Percentiles rank a stretch among this genome's conserved stretches.
These are phyloP conservation scores for Baronia brevicornis DNA, from an alignment of 2,888 invertebrate genomes.

Conservation along the genomic window DNA sequence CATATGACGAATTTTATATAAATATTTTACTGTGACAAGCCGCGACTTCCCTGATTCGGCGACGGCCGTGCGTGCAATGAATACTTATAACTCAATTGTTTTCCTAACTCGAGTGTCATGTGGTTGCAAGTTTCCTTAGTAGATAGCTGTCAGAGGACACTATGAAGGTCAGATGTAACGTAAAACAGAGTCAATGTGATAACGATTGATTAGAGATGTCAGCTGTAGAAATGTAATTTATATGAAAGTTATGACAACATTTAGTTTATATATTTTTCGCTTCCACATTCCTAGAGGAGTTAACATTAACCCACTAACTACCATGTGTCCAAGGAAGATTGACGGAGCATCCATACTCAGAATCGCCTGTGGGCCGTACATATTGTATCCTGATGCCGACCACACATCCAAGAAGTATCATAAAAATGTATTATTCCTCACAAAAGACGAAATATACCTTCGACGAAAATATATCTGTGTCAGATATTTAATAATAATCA, in stretches of 20 bases:
- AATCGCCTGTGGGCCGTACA: no score
- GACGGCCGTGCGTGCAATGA: conserved; percentile 5
- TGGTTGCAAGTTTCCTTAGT: conserved; percentile 14
- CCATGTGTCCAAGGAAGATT: no score
- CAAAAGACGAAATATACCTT: no score
- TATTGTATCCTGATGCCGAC: no score
- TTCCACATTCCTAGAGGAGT: no score
- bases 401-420: no score
- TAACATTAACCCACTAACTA: no score
- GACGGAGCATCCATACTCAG: no score
- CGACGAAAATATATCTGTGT: no score
- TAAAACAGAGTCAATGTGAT: conserved; percentile 10
- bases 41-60: not conserved
- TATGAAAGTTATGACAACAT: conserved; percentile 1
- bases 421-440: no score
- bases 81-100: conserved; percentile 18
- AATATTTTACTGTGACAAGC: conserved; percentile 5
- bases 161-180: conserved; percentile 16
- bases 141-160: conserved; percentile 17
- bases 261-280: no score
- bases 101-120: conserved; percentile 18
- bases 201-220: conserved; percentile 1
- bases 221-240: conserved; percentile 3
- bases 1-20: conserved; percentile 8
- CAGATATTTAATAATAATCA: no score